Percentiles rank a stretch among this genome's conserved stretches.
phyloP scores from a whole-genome alignment of 2,797 vertebrate genomes.

The Syndactyla subalaris region DNA sequence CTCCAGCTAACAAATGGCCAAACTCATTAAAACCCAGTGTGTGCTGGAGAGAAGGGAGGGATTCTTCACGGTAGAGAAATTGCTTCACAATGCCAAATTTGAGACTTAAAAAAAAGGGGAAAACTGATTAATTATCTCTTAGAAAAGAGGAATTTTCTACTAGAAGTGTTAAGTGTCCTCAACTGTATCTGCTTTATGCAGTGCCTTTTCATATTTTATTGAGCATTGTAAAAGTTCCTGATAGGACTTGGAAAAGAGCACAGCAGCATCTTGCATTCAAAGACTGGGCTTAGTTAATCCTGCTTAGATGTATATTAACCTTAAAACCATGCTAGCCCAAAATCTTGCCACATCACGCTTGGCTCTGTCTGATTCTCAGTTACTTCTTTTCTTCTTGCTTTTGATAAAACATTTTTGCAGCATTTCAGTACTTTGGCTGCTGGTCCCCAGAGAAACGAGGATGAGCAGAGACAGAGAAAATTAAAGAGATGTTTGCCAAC shows the following conservation, averaged over 20 bases:
- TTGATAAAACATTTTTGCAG: slow-evolving; percentile 45
- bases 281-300: neutral
- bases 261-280: neutral
- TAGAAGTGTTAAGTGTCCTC: neutral
- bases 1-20: slow-evolving; percentile 17
- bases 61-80: neutral
- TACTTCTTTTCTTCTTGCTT: slow-evolving; percentile 17
- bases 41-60: neutral
- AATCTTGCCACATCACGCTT: neutral
- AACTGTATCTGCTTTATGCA: neutral
- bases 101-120: neutral
- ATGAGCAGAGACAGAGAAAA: slow-evolving; percentile 49
- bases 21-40: slow-evolving; percentile 27
- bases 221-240: neutral
- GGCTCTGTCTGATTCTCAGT: neutral
- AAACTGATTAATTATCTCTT: neutral
- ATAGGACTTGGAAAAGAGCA: neutral
- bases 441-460: neutral
- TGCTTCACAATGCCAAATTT: neutral
- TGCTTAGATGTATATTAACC: neutral
- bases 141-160: neutral
- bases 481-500: slow-evolving; percentile 28
- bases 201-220: neutral
- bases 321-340: neutral
- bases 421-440: neutral